These are phyloP conservation scores for Drosophila suboccidentalis DNA, from an alignment of 2,888 invertebrate species.

Conservation along the genomic window DNA sequence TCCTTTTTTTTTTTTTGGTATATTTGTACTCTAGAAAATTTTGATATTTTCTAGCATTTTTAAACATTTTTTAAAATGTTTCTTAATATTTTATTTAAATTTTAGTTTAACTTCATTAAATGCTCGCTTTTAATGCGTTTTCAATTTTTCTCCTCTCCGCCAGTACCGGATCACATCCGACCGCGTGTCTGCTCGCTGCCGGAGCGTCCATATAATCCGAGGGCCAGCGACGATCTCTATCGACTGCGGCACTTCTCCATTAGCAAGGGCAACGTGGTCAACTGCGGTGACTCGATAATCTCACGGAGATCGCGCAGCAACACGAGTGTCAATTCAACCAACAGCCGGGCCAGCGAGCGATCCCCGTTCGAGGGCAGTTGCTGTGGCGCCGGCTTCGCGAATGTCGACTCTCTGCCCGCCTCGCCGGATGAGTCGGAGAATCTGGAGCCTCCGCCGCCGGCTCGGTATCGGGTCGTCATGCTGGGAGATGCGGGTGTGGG, in stretches of 20 bases:
- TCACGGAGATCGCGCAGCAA: slow-evolving; percentile 94
- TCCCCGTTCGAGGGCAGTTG: slow-evolving; percentile 95
- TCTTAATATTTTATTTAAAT: too few species aligned
- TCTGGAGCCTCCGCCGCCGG: slow-evolving; percentile 86
- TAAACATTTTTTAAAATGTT: too few species aligned
- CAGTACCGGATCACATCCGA: slow-evolving; percentile 93
- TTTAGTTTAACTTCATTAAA: too few species aligned
- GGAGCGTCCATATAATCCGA: slow-evolving; percentile 94
- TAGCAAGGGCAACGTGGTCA: slow-evolving; percentile 94
- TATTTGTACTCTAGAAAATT: too few species aligned
- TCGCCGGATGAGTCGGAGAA: slow-evolving; percentile 91
- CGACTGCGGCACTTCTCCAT: slow-evolving; percentile 94
- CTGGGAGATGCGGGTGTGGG: slow-evolving; percentile 95
- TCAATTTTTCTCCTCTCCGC: too few species aligned
- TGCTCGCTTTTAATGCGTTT: slow-evolving; percentile 42
- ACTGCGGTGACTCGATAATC: slow-evolving; percentile 95
- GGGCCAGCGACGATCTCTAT: slow-evolving; percentile 93
- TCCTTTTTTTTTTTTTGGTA: too few species aligned
- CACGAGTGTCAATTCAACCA: slow-evolving; percentile 94
- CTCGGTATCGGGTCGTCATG: slow-evolving; percentile 92
- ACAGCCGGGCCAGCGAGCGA: slow-evolving; percentile 93
- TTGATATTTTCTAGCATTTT: too few species aligned
- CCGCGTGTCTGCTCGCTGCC: slow-evolving; percentile 94
- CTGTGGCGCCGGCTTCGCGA: slow-evolving; percentile 92
- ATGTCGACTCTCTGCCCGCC: slow-evolving; percentile 91